phyloP scores from a whole-genome alignment of 1,140 invertebrate species.

The Drosophila bocki region DNA sequence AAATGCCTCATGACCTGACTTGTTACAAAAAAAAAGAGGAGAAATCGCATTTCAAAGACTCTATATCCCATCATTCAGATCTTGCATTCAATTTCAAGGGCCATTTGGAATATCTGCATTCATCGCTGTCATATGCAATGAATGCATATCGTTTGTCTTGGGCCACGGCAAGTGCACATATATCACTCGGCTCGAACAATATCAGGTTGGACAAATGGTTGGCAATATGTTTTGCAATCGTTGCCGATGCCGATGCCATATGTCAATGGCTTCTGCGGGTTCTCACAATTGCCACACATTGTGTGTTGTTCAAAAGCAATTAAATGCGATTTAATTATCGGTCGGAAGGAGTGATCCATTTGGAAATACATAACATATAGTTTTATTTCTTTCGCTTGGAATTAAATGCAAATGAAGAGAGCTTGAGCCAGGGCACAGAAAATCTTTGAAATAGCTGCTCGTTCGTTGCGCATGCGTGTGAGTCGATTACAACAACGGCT shows the following conservation, averaged over 20 bases:
- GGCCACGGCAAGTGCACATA: constrained; percentile 21
- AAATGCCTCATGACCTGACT: too few relatives aligned
- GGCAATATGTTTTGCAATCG: constrained; percentile 62
- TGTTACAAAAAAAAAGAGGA: not conserved
- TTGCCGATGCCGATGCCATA: constrained; percentile 28
- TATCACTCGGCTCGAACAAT: constrained; percentile 28
- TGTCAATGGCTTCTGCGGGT: constrained; percentile 47
- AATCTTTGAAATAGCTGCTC: constrained; percentile 28
- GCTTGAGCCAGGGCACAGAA: constrained; percentile 21
- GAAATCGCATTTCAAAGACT: not conserved
- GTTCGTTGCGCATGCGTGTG: constrained; percentile 62
- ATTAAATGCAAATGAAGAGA: constrained; percentile 67
- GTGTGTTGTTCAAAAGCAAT: constrained; percentile 43
- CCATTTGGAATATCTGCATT: constrained; percentile 24
- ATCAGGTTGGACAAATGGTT: constrained; percentile 55
- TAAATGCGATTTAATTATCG: constrained; percentile 61
- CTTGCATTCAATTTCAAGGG: constrained; percentile 25
- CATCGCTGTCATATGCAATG: constrained; percentile 40
- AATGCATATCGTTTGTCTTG: constrained; percentile 48
- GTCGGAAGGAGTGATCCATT: constrained; percentile 14
- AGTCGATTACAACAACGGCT: constrained; percentile 49
- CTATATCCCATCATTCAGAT: not conserved
- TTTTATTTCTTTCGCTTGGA: constrained; percentile 42
- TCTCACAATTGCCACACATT: constrained; percentile 67
- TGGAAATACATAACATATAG: constrained; percentile 3